Base-by-base conservation (phyloP, 2,797 vertebrate species). In the Hypotaenidia okinawae region DNA sequence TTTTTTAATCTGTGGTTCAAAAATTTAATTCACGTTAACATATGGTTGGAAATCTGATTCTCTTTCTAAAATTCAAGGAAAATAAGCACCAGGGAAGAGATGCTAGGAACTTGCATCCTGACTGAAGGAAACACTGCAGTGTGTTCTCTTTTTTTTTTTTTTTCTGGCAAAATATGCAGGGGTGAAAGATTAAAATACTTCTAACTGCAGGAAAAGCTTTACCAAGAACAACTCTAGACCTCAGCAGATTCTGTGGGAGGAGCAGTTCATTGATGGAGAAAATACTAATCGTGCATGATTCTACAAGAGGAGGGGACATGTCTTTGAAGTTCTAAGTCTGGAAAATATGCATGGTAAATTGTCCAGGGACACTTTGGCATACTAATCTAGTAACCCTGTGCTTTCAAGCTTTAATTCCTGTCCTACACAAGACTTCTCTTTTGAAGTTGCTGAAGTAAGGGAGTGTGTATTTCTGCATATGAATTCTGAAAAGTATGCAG, bases 71-170 rank as follows among this genome's bases (percentile, higher is more conserved):
- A 74, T 59, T 33, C 21, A 77, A 0, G 54, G 57, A 45, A 66
- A 85, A 17, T 32, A 17, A 49, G 19, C 49, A 23, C 14, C 32
- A 77, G 54, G 54, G 51, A 68, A 37, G 54, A 64, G 4, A 5
- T 62, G 32, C 33, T 66, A 28, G 21, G 51, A 27, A 24, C 28
- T 55, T n/a, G 33, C 77, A 49, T 80, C 49, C 30, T 83, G 45
- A 10, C 54, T 28, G 43, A 59, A 82, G 43, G 23, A 54, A 32
- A 10, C 14, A 9, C 82, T 0, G 0, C 33, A 24, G 32, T 0
- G 0, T 13, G 11, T 27, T 85, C 41, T 30, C 10, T 5, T 27
- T 79, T 62, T 21, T 11, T 47, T 52, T 47, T 64, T 47, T 57
- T 47, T 64, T 14, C 14, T 72, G 63, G 19, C 55, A 43, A 69